Evolutionary conservation across 2,113 vertebrate species (phyloP).

Genomic region (Seriola dumerili): DNA sequence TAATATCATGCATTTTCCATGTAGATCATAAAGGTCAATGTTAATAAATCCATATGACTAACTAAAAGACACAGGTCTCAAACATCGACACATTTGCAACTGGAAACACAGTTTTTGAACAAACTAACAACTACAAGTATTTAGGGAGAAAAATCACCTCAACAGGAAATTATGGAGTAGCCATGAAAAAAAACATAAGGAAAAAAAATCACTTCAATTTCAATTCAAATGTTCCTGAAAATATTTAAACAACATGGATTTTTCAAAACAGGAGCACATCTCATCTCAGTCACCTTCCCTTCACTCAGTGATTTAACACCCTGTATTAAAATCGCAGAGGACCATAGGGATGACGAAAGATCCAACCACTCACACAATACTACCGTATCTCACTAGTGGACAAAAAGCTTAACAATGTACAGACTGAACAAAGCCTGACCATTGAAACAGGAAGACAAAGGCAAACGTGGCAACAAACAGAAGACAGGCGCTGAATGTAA

Average conservation of each 20-base stretch:
- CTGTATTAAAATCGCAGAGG: conserved; percentile 13
- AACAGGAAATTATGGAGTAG: not conserved
- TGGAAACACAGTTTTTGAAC: conserved; percentile 2
- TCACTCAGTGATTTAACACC: not conserved
- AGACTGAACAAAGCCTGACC: conserved; percentile 9
- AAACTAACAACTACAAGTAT: conserved; percentile 1
- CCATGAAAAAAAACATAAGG: not conserved
- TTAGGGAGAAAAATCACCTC: not conserved
- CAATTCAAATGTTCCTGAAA: not conserved
- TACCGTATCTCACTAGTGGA: not conserved
- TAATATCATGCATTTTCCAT: not conserved
- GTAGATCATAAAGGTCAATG: not conserved
- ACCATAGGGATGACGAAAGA: conserved; percentile 11
- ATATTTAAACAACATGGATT: not conserved
- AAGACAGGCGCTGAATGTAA: conserved; percentile 27
- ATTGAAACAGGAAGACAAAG: conserved; percentile 24
- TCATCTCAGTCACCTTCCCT: not conserved
- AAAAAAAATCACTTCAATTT: not conserved
- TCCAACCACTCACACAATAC: conserved; percentile 10
- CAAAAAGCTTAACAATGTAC: conserved; percentile 38
- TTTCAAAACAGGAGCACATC: not conserved
- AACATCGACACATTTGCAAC: no score
- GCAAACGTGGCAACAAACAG: conserved; percentile 34
- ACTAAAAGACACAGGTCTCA: no score
- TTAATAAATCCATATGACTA: not conserved